phyloP scores from a whole-genome alignment of 2,888 invertebrate species.

The Papilio demoleus region DNA sequence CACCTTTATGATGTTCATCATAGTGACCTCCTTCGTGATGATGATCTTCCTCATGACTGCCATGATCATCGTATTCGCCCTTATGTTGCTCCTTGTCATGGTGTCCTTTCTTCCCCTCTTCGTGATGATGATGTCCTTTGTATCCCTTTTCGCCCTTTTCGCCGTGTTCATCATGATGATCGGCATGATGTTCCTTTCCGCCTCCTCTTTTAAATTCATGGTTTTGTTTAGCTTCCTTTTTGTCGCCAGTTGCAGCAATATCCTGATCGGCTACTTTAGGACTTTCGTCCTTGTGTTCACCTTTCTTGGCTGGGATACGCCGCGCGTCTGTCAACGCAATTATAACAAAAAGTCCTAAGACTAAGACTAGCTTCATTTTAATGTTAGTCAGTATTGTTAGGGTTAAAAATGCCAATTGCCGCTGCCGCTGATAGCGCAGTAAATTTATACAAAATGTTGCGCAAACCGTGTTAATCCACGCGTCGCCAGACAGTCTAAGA shows the following conservation, averaged over 20 bases:
- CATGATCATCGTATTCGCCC: conserved; percentile 85
- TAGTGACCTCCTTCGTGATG: conserved; percentile 87
- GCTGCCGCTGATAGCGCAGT: conserved; percentile 70
- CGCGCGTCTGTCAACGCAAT: conserved; percentile 59
- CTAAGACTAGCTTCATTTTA: conserved; percentile 68
- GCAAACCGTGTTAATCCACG: conserved; percentile 73
- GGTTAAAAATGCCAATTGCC: conserved; percentile 63
- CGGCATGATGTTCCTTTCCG: conserved; percentile 86
- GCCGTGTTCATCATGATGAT: conserved; percentile 86
- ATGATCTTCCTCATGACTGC: conserved; percentile 85
- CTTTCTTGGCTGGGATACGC: conserved; percentile 58
- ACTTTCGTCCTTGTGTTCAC: conserved; percentile 50
- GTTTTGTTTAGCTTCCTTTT: conserved; percentile 75
- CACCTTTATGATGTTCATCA: conserved; percentile 85
- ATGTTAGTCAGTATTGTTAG: conserved; percentile 44
- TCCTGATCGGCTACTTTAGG: conserved; percentile 60
- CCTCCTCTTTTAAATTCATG: conserved; percentile 85
- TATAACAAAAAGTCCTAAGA: conserved; percentile 62
- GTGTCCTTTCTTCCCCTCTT: conserved; percentile 88
- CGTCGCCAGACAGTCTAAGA: conserved; percentile 63
- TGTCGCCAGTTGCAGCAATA: conserved; percentile 73
- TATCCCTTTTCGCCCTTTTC: conserved; percentile 89
- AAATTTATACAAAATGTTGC: conserved; percentile 82
- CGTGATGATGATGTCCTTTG: conserved; percentile 87
- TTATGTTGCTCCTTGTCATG: conserved; percentile 87